phyloP scores from a whole-genome alignment of 2,888 invertebrate species.

The Lycaena phlaeas region DNA sequence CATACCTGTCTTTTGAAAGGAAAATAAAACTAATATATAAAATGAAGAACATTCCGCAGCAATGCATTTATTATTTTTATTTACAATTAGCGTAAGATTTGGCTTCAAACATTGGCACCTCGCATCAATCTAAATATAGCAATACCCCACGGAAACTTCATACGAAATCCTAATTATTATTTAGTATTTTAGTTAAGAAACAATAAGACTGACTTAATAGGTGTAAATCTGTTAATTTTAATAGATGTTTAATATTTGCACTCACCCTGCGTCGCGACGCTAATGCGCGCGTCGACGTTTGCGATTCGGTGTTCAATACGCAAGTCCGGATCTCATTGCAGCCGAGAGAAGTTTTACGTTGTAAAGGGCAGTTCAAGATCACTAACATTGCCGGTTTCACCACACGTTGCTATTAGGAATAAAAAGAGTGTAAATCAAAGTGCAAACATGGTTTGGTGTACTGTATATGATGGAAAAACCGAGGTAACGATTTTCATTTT shows the following conservation, averaged over 20 bases:
- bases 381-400: conserved; percentile 49
- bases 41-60: no score
- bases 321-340: conserved; percentile 47
- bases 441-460: conserved; percentile 44
- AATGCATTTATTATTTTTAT: no score
- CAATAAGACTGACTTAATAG: no score
- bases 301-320: conserved; percentile 48
- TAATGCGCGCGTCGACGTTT: conserved; percentile 52
- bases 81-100: no score
- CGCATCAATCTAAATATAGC: background rate
- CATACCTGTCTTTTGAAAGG: no score
- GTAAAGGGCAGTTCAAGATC: conserved; percentile 73
- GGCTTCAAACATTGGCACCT: background rate
- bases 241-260: background rate
- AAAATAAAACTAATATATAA: no score
- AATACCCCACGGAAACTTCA: background rate
- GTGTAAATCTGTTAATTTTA: background rate
- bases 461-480: conserved; percentile 28
- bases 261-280: conserved; percentile 38
- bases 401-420: conserved; percentile 37
- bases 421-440: conserved; percentile 33
- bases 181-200: no score
- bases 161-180: background rate
- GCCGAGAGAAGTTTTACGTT: conserved; percentile 53
- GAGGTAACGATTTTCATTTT: conserved; percentile 24